phyloP scores from a whole-genome alignment of 2,113 vertebrate species.

The Chaetodon trifascialis region DNA sequence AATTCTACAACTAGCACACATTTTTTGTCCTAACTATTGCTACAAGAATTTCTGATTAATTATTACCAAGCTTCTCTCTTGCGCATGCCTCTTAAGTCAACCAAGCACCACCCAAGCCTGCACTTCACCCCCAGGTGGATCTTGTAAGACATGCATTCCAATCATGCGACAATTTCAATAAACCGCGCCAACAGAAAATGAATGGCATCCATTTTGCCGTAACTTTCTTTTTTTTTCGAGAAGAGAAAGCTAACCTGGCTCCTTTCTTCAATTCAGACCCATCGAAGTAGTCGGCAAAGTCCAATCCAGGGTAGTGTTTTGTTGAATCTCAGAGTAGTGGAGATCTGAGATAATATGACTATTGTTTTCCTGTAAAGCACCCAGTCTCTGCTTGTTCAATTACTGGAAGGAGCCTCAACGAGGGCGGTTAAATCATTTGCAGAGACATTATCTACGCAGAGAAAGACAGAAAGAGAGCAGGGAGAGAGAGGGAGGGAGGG shows the following conservation, averaged over 20 bases:
- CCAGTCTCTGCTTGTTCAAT: slow-evolving; percentile 79
- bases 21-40: slow-evolving; percentile 61
- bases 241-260: slow-evolving; percentile 63
- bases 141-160: slow-evolving; percentile 76
- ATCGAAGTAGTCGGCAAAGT: slow-evolving; percentile 45
- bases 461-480: slow-evolving; percentile 52
- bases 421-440: slow-evolving; percentile 82
- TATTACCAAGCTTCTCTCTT: slow-evolving; percentile 81
- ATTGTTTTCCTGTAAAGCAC: slow-evolving; percentile 82
- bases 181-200: slow-evolving; percentile 43
- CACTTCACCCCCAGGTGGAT: slow-evolving; percentile 82
- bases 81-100: slow-evolving; percentile 77
- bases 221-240: background rate
- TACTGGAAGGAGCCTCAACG: slow-evolving; percentile 80
- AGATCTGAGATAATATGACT: slow-evolving; percentile 76
- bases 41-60: slow-evolving; percentile 81
- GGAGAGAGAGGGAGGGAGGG: background rate
- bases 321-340: slow-evolving; percentile 57
- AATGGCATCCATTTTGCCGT: slow-evolving; percentile 12
- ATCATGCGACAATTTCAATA: slow-evolving; percentile 58
- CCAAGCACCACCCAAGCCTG: slow-evolving; percentile 77
- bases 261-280: slow-evolving; percentile 44
- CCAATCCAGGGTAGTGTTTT: slow-evolving; percentile 57
- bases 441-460: slow-evolving; percentile 79
- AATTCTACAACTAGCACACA: slow-evolving; percentile 75